Conservation (phyloP, 1,140 invertebrate genomes). For the Diachasmimorpha longicaudata region DNA sequence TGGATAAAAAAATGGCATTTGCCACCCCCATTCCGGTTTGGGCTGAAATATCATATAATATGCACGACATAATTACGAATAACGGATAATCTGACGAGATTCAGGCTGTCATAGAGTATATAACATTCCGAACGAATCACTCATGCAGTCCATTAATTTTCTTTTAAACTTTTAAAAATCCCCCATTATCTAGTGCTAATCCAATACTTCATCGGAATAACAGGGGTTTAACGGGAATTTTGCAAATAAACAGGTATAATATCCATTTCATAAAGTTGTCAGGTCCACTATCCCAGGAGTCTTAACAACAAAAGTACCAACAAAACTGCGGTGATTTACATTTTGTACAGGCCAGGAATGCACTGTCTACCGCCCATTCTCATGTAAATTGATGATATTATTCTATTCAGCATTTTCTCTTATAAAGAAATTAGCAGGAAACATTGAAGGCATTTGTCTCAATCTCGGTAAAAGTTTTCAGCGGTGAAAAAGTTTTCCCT, state of each 20-base stretch:
- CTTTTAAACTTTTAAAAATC: neutral
- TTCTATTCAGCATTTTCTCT: neutral
- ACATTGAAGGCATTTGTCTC: constrained; percentile 15
- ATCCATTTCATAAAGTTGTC: neutral
- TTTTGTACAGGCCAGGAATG: neutral
- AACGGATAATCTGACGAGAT: no score
- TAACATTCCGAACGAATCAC: constrained; percentile 46
- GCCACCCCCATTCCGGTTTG: no score
- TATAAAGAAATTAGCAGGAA: neutral
- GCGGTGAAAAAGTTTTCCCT: constrained; percentile 9
- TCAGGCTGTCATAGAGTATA: constrained; percentile 30
- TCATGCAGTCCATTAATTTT: constrained; percentile 15
- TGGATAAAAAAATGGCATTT: no score
- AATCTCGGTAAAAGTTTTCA: constrained; percentile 8
- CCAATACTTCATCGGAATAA: neutral
- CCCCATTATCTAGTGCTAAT: neutral
- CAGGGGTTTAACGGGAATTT: neutral
- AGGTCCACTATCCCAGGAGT: neutral
- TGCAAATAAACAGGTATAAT: neutral
- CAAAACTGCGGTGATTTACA: neutral
- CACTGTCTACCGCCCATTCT: neutral
- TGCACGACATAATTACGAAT: no score
- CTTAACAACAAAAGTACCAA: neutral
- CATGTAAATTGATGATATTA: neutral
- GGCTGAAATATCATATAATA: no score